Conservation (phyloP, 2,888 invertebrate genomes). For the Ganaspis brasiliensis region DNA sequence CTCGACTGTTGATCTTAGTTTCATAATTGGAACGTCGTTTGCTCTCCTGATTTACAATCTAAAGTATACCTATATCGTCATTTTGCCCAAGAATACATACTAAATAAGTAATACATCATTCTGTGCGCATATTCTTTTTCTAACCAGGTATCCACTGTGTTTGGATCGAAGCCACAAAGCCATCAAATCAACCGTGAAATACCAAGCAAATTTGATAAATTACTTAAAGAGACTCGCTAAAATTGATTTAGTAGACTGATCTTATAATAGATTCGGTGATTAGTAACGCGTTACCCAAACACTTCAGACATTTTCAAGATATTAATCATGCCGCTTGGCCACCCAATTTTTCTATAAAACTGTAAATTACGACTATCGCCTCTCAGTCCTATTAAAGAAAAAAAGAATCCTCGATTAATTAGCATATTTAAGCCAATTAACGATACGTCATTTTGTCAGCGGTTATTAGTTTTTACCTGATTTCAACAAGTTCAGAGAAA, state of each 20-base stretch:
- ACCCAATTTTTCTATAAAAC: slow-evolving; percentile 34
- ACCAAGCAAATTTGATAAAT: slow-evolving; percentile 26
- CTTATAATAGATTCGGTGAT: slow-evolving; percentile 35
- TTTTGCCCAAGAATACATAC: neutral
- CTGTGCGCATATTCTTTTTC: neutral
- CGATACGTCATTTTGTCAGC: slow-evolving; percentile 42
- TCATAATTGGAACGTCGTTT: neutral
- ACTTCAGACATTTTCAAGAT: slow-evolving; percentile 19
- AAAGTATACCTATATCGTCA: neutral
- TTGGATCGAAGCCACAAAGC: slow-evolving; percentile 9
- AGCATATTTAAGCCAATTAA: slow-evolving; percentile 32
- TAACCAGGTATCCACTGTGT: neutral
- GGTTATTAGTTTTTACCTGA: slow-evolving; percentile 40
- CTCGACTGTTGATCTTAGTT: neutral
- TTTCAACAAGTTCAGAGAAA: slow-evolving; percentile 35
- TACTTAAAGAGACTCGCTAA: neutral
- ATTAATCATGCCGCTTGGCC: slow-evolving; percentile 32
- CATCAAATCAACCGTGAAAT: slow-evolving; percentile 22
- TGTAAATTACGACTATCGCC: neutral
- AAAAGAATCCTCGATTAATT: slow-evolving; percentile 28
- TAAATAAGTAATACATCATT: neutral
- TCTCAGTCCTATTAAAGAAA: neutral
- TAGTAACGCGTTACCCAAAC: slow-evolving; percentile 40
- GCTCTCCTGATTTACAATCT: neutral
- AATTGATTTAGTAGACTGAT: slow-evolving; percentile 35